These are phyloP conservation scores for Capreolus pygargus DNA, from an alignment of 2,113 vertebrate genomes.

Conservation along the genomic window DNA sequence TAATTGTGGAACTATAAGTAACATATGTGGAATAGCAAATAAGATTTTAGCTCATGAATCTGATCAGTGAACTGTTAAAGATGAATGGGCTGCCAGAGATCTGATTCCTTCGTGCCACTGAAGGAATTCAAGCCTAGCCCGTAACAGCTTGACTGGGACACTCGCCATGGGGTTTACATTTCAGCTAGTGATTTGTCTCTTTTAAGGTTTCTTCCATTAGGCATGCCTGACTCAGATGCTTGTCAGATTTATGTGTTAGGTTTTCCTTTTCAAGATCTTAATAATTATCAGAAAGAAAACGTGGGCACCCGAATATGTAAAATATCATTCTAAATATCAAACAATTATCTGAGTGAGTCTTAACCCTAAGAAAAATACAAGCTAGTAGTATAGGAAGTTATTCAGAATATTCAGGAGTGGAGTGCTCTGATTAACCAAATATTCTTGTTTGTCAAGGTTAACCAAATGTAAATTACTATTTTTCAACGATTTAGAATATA, in stretches of 20 bases:
- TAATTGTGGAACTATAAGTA: neutral
- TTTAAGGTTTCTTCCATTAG: neutral
- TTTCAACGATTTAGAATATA: neutral
- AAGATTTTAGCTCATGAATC: neutral
- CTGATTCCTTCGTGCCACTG: neutral
- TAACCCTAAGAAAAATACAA: slow-evolving; percentile 4
- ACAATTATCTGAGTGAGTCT: neutral
- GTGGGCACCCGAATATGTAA: neutral
- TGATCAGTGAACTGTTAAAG: slow-evolving; percentile 14
- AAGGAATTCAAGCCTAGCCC: neutral
- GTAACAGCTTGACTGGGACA: neutral
- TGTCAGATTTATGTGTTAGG: neutral
- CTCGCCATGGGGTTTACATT: neutral
- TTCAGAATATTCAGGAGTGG: neutral
- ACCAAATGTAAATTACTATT: neutral
- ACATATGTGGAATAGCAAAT: neutral
- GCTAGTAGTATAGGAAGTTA: neutral
- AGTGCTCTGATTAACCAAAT: neutral
- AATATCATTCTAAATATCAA: neutral
- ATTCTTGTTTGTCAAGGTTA: neutral
- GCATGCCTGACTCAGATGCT: neutral
- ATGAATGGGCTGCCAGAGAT: neutral
- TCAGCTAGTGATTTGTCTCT: neutral
- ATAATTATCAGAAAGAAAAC: slow-evolving; percentile 17
- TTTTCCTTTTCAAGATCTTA: neutral